These are phyloP conservation scores for Gracilinanus agilis DNA, from an alignment of 2,113 vertebrate species.

Conservation along the genomic window DNA sequence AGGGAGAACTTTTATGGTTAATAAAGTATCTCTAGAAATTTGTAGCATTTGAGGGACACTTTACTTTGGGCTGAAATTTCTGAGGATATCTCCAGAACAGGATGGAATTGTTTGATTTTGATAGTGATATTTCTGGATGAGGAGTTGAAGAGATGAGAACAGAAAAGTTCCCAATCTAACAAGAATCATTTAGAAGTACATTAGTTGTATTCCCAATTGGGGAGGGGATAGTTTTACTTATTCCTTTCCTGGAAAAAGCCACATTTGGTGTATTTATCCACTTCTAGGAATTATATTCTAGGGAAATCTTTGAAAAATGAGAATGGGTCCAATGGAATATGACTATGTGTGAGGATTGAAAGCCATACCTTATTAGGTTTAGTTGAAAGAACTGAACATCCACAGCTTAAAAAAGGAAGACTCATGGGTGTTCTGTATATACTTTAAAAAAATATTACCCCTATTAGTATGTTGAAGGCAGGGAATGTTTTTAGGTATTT, in stretches of 20 bases:
- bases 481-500: neutral
- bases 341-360: neutral
- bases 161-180: neutral
- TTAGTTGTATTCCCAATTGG: neutral
- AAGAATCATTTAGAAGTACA: neutral
- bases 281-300: too few relatives aligned
- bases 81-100: neutral
- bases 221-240: neutral
- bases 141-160: neutral
- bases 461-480: neutral
- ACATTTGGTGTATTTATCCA: neutral
- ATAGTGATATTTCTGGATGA: neutral
- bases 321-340: neutral
- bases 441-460: too few relatives aligned
- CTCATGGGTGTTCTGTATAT: neutral
- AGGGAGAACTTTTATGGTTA: neutral
- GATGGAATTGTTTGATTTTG: neutral
- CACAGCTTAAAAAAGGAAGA: neutral
- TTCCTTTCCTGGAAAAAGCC: neutral
- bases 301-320: neutral
- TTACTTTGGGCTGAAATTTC: neutral
- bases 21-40: neutral
- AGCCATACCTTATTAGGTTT: neutral
- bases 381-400: neutral
- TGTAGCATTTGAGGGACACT: neutral